Evolutionary conservation across 2,113 vertebrate genomes (phyloP), one percentile per base, ranked within the genome.

Genomic region (Synodontis membranacea): DNA sequence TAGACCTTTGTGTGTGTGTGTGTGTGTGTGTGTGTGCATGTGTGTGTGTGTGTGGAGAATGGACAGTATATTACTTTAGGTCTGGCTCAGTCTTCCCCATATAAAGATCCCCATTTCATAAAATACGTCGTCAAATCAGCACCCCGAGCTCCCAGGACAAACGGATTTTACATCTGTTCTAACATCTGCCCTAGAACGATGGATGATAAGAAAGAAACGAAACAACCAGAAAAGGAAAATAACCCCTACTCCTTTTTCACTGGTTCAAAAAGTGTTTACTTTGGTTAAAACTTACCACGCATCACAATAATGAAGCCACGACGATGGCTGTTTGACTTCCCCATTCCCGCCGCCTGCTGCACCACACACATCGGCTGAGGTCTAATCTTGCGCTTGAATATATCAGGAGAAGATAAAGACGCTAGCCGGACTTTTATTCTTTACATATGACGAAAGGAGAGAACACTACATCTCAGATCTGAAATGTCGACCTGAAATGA

Each of bases 11-110:
- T 80, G 52, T 79, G 25, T 86, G 84, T 76, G 74, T 84, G 31
- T 66, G 64, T 66, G 74, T 86, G 76, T 86, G 58, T 31, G 56
- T 80, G 58, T 84, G 85, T 31, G 62, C 58, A 78, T 82, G 78
- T 86, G 76, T 66, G 52, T 39, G 82, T 56, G 50, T 75, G 83
- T 42, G 34, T 42, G 64, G 8, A 54, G 37, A 39, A 95, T 94
- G 95, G 94, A 94, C 94, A 96, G 94, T 95, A 95, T 95, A 93
- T 93, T 94, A 95, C 93, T 90, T 92, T 89, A 90, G 76, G 91
- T 92, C 94, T 96, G 94, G n/a, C 93, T 94, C 92, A 91, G 92
- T 93, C 94, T 95, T 15, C 58, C 56, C 44, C 21, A 31, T 28
- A 70, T 7, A 28, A 6, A 39, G 11, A 21, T 31, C 23, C 9